Conservation (phyloP, 1,140 invertebrate species). For the Galendromus occidentalis region DNA sequence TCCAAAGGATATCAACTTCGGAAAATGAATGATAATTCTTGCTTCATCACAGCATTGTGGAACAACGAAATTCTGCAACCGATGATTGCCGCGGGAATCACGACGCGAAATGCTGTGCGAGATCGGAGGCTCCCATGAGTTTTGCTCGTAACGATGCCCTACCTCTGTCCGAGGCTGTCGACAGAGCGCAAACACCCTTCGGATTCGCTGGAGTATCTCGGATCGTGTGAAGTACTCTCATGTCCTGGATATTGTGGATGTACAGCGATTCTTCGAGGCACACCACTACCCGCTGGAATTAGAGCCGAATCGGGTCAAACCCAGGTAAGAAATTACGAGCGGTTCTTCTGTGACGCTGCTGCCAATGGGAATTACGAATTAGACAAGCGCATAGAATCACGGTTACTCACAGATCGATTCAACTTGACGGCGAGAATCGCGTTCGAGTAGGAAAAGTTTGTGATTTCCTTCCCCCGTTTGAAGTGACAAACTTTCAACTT, state of each 20-base stretch:
- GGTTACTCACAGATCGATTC: constrained; percentile 63
- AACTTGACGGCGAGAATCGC: constrained; percentile 89
- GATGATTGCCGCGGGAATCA: no score
- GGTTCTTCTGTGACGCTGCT: no score
- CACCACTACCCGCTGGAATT: constrained; percentile 68
- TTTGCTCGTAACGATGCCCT: no score
- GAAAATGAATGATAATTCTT: no score
- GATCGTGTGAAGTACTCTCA: constrained; percentile 96
- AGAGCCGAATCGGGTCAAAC: constrained; percentile 13
- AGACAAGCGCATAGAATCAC: no score
- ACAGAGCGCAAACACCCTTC: constrained; percentile 72
- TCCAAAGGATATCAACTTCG: no score
- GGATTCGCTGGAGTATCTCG: constrained; percentile 90
- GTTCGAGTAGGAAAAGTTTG: constrained; percentile 93
- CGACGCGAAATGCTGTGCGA: no score
- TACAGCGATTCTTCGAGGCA: constrained; percentile 92
- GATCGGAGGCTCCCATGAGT: no score
- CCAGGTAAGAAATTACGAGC: constrained; percentile 10
- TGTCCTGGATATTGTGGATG: constrained; percentile 96
- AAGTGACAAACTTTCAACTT: constrained; percentile 93
- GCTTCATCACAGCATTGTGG: no score
- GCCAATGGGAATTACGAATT: no score
- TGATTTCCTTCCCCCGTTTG: constrained; percentile 94
- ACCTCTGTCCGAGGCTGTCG: constrained; percentile 28
- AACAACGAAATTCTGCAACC: no score